Base-by-base conservation (phyloP, 2,888 invertebrate species). In the Drosophila dives region DNA sequence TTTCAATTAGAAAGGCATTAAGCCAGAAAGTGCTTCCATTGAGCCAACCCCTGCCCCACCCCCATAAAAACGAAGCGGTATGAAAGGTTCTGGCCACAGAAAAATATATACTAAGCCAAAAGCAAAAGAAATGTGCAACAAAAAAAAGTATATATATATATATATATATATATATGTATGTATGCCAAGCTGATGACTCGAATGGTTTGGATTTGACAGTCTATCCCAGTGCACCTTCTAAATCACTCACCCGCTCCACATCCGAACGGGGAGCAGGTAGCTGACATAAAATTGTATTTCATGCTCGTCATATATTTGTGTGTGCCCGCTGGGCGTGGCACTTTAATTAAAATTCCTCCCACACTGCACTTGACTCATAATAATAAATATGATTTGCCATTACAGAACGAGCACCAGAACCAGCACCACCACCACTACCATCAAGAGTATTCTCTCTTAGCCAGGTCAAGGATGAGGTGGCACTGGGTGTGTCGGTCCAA, bases 1-100 rank as follows among this genome's bases (percentile, higher is more conserved):
- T 86, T 86, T 86, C 90, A 86, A 86, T 86, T 86, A 86, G 86
- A 85, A 87, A 89, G 88, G 86, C 88, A 89, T 87, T 86, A 86
- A 86, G 81, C 86, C 81, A 88, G 90, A 86, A 89, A 86, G 70
- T 79, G 75, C 82, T 86, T 83, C 79, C 81, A 80, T 72, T 76
- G 70, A 64, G 58, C 51, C 20, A 23, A 15, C 11, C 29, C 40
- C 60, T 34, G 32, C 3, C 11, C 11, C 33, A 15, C 15, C 12
- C 8, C 11, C 5, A 20, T 17, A 36, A 42, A 23, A 26, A 29
- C n/a, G 48, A 75, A 54, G 64, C 56, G 49, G 65, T 26, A 64
- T 83, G 63, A 84, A 83, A 86, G 74, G 81, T 71, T 50, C 69
- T 60, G 54, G 64, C 65, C 63, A 72, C 64, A 73, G 23, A 53